These are phyloP conservation scores for Pocota personata DNA, from an alignment of 2,888 invertebrate species.

Conservation along the genomic window DNA sequence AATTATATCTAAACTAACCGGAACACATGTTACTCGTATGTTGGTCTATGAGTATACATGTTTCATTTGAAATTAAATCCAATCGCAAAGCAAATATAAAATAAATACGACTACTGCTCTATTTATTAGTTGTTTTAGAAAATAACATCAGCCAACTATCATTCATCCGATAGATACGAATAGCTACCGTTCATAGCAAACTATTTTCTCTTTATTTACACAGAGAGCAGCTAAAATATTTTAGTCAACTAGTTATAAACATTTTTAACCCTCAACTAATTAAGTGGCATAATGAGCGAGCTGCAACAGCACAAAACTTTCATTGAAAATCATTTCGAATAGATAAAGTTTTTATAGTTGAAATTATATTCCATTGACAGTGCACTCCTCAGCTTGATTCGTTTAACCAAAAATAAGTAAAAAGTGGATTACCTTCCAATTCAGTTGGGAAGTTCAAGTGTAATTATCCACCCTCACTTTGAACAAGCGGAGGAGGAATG, in stretches of 20 bases:
- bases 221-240: background rate
- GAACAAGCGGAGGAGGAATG: no score
- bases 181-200: background rate
- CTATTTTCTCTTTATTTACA: background rate
- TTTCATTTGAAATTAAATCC: no score
- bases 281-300: background rate
- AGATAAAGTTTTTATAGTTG: background rate
- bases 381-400: background rate
- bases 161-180: no score
- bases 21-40: background rate
- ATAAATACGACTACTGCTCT: no score
- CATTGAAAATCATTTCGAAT: background rate
- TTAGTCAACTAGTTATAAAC: background rate
- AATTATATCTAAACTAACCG: background rate
- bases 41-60: no score
- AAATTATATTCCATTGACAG: background rate
- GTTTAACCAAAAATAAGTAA: background rate
- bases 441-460: slow-evolving; percentile 15
- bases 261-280: background rate
- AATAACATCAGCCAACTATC: no score
- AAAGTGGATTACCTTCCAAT: background rate
- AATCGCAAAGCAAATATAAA: no score
- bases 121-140: no score
- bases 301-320: background rate
- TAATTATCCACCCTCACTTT: background rate